Percentiles rank a stretch among this genome's conserved stretches.
Conservation (phyloP, 2,113 vertebrate genomes). For the Phaethon lepturus region DNA sequence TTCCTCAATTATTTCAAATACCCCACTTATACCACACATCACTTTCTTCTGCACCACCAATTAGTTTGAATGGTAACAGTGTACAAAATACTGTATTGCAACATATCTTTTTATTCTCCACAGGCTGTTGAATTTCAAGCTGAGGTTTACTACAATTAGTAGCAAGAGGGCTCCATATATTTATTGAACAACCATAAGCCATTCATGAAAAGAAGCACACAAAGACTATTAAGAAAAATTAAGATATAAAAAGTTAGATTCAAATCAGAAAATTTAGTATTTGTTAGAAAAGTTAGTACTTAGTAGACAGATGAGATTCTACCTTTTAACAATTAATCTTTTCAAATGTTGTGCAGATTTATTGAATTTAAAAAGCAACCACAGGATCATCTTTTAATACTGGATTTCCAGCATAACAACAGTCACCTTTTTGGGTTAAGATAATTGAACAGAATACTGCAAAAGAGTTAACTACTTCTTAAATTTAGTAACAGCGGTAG, state of each 20-base stretch:
- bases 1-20: neutral
- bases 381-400: neutral
- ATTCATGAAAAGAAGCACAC: conserved; percentile 56
- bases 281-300: conserved; percentile 66
- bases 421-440: neutral
- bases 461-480: neutral
- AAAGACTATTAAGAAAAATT: conserved; percentile 46
- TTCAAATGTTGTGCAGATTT: conserved; percentile 62
- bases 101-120: neutral
- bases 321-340: conserved; percentile 69
- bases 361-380: conserved; percentile 10
- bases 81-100: neutral
- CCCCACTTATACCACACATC: neutral
- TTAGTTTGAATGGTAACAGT: neutral
- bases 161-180: conserved; percentile 14
- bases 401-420: neutral
- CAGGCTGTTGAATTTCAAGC: neutral
- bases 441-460: neutral
- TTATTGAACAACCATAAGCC: conserved; percentile 58
- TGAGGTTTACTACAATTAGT: conserved; percentile 36
- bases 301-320: conserved; percentile 77
- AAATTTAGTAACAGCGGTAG: neutral
- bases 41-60: neutral
- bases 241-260: conserved; percentile 34
- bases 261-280: conserved; percentile 35